These are phyloP conservation scores for Carassius carassius DNA, from an alignment of 2,113 vertebrate genomes.

Conservation along the genomic window DNA sequence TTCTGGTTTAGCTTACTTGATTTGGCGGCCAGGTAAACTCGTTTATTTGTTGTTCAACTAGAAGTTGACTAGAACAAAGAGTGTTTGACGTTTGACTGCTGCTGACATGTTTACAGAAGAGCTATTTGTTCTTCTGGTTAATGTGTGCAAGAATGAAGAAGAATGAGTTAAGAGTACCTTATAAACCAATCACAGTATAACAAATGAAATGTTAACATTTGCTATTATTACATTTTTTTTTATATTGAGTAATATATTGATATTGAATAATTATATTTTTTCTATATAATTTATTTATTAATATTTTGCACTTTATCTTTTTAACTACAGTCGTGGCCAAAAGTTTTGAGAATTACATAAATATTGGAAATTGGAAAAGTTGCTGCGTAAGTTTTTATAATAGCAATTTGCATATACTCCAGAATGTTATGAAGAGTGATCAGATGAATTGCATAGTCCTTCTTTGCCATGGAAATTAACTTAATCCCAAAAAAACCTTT, in stretches of 20 bases:
- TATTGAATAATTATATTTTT: neutral
- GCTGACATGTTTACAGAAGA: neutral
- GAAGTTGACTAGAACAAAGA: neutral
- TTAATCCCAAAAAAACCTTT: too few species aligned
- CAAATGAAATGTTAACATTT: too few species aligned
- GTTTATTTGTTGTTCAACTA: slow-evolving; percentile 24
- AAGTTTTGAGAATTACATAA: too few species aligned
- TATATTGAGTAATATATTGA: neutral
- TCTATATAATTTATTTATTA: neutral
- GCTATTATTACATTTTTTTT: neutral
- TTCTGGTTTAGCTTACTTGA: neutral
- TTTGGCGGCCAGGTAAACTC: neutral
- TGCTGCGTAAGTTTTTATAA: too few species aligned
- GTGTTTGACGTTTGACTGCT: neutral
- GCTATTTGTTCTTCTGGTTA: neutral
- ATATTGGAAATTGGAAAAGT: too few species aligned
- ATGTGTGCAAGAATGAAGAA: neutral
- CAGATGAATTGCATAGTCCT: too few species aligned
- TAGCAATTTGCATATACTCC: too few species aligned
- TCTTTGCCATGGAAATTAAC: too few species aligned
- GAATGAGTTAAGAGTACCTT: neutral
- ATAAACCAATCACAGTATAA: neutral
- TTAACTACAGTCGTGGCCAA: too few species aligned
- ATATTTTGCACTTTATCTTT: rapidly evolving
- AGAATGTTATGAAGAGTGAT: too few species aligned